phyloP scores from a whole-genome alignment of 1,140 invertebrate genomes.

The Drosophila micromelanica region DNA sequence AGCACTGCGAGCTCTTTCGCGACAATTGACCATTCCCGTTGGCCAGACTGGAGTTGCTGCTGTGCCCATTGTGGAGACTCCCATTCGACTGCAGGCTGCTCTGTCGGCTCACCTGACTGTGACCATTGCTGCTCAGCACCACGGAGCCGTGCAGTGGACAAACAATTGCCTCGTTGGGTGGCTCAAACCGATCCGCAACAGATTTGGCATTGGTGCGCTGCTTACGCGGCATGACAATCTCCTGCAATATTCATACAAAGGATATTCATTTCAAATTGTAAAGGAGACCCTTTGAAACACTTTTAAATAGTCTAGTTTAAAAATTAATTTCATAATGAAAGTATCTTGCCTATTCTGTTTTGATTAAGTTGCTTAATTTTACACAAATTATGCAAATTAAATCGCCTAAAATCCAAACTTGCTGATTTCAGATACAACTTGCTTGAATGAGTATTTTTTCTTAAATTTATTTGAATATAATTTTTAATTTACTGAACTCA shows the following conservation, averaged over 20 bases:
- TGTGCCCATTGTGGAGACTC: slow-evolving; percentile 63
- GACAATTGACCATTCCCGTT: slow-evolving; percentile 65
- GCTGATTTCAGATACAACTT: too few species aligned
- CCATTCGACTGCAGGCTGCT: slow-evolving; percentile 65
- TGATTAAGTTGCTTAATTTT: too few species aligned
- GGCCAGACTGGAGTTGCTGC: slow-evolving; percentile 42
- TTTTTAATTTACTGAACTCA: too few species aligned
- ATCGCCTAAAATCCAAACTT: too few species aligned
- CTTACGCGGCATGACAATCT: slow-evolving; percentile 91
- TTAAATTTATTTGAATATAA: too few species aligned
- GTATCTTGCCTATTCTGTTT: too few species aligned
- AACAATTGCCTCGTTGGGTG: slow-evolving; percentile 75
- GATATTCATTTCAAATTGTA: too few species aligned
- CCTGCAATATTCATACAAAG: slow-evolving; percentile 43
- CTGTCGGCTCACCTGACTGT: slow-evolving; percentile 69
- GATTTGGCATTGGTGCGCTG: slow-evolving; percentile 91
- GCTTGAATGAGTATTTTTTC: too few species aligned
- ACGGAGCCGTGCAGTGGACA: slow-evolving; percentile 67
- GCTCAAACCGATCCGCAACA: slow-evolving; percentile 86
- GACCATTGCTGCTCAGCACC: slow-evolving; percentile 55
- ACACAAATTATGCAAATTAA: too few species aligned
- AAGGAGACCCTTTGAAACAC: too few species aligned
- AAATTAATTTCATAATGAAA: too few species aligned
- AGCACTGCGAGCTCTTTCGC: slow-evolving; percentile 74
- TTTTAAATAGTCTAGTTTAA: too few species aligned